Evolutionary conservation across 2,888 invertebrate genomes (phyloP), one percentile per base, ranked within the genome.

Genomic region (Proisotoma minuta): DNA sequence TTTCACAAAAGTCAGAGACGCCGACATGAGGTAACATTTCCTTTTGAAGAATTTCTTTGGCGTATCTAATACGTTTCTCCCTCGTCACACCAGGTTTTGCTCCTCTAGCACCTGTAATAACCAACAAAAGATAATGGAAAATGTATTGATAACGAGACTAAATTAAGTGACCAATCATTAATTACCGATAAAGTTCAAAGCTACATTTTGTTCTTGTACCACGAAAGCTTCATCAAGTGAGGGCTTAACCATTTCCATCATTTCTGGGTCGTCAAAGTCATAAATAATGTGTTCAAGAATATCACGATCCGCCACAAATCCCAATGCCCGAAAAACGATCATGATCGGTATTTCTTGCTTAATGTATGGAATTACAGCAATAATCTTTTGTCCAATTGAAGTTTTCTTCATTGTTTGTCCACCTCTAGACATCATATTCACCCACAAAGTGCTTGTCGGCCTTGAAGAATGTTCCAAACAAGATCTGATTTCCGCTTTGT

Each of bases 161-260:
- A 56, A 15, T 18, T 56, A 15, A 40, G 8, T 50, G 5, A 20
- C 10, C 8, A n/a, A 47, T 47, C 18, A 26, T 52, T 52, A 26
- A 27, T 48, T 63, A 71, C 72, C 72, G 75, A 99, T 99, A 75
- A 99, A 99, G 80, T 97, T 99, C 20, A 99, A 81, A 0, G 99
- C 99, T 2, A 99, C 96, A 81, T 91, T 96, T 78, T 99, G 99
- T 77, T 99, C 99, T 80, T 99, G 98, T 73, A 99, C 95, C 0
- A 98, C 98, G 79, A 99, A 99, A 48, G 99, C 99, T 81, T 99
- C 99, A 80, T 99, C 99, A 60, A 99, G 80, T 0, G 98, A 98
- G 0, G 99, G 99, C 78, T 99, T 99, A 0, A 96, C 97, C 97
- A 99, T 98, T 84, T 99, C 99, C 98, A 99, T 99, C 97, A 99